A percentile compares a stretch with the other conserved stretches of the same genome.
phyloP scores from a whole-genome alignment of 2,888 invertebrate species.

The Cephus runcator region DNA sequence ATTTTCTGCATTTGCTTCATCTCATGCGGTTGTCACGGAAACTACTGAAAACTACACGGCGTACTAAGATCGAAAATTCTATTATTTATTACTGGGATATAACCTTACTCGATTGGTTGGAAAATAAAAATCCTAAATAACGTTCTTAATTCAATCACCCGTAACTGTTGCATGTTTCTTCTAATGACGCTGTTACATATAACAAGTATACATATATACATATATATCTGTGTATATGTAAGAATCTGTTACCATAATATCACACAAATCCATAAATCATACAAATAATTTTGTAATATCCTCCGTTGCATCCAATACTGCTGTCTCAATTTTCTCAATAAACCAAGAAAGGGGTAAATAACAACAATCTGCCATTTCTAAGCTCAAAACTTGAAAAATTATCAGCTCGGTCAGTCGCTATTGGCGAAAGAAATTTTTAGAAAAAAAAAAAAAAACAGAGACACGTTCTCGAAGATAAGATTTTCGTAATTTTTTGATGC shows the following conservation, averaged over 20 bases:
- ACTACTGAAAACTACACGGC: slow-evolving; percentile 1
- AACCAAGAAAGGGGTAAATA: neutral
- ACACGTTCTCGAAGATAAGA: neutral
- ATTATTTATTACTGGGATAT: neutral
- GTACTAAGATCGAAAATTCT: neutral
- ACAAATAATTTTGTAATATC: neutral
- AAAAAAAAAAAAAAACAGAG: neutral
- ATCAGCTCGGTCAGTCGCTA: neutral
- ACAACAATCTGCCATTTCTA: neutral
- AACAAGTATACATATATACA: neutral
- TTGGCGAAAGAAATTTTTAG: neutral
- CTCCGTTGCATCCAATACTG: neutral
- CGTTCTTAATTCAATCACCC: neutral
- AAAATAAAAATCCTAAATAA: neutral
- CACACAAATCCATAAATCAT: neutral
- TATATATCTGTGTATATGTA: neutral
- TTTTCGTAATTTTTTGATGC: neutral
- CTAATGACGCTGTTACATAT: neutral
- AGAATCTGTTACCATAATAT: neutral
- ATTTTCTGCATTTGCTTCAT: neutral
- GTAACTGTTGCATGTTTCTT: neutral
- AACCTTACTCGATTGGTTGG: neutral
- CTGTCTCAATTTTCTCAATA: neutral
- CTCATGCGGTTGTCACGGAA: neutral
- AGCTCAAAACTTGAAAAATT: neutral